These are phyloP conservation scores for Ctenodactylus gundi DNA, from an alignment of 2,113 vertebrate genomes.

Conservation along the genomic window DNA sequence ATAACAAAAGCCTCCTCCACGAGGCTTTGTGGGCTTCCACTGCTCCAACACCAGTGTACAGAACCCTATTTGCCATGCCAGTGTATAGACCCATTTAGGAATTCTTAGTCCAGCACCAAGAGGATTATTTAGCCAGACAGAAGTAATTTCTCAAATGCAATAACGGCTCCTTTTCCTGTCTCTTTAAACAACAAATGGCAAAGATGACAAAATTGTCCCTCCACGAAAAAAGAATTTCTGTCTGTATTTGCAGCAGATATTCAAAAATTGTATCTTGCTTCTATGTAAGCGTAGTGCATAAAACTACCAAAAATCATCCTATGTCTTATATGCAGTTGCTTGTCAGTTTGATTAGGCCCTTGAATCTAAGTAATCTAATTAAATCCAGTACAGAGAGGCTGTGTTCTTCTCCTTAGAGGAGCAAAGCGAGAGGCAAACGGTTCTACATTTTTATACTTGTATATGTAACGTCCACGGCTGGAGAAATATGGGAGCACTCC, in stretches of 20 bases:
- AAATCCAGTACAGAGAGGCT: not conserved
- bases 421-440: not conserved
- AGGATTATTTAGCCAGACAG: not conserved
- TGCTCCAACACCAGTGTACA: not conserved
- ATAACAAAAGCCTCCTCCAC: no score
- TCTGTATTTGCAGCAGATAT: not conserved
- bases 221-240: not conserved
- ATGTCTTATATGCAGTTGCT: not conserved
- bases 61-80: not conserved
- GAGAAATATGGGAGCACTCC: not conserved
- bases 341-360: not conserved
- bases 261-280: not conserved
- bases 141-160: not conserved
- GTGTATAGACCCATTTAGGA: not conserved
- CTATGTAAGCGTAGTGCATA: not conserved
- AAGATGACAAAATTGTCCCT: not conserved
- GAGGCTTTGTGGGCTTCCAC: no score
- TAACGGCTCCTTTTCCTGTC: not conserved
- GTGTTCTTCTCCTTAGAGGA: not conserved
- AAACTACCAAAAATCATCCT: not conserved
- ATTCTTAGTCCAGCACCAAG: not conserved
- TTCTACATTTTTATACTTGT: not conserved
- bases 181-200: not conserved
- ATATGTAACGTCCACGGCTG: not conserved
- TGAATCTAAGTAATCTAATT: not conserved